Evolutionary conservation across 2,797 vertebrate species (phyloP), one percentile per base, ranked within the genome.

Genomic region (Erithacus rubecula): DNA sequence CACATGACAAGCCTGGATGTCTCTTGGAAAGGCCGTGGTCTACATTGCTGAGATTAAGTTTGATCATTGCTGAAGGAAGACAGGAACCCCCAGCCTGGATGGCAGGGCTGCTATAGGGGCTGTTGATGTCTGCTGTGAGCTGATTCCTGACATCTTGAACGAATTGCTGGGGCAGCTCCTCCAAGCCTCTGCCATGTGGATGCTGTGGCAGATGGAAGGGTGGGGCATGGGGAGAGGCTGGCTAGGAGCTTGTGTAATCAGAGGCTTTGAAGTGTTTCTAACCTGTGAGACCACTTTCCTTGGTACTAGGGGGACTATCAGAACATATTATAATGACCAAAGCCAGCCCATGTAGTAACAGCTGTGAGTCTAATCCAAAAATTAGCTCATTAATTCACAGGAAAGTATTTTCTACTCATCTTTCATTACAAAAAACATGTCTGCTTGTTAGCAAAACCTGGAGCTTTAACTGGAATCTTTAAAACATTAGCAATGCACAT

Each of bases 61-160:
- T 95, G 97, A 95, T 85, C 87, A 41, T 68, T 90, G 63, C 91
- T 94, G 93, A 92, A 89, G 95, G 92, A 95, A 95, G 79, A 18
- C 87, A 96, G 95, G 82, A 95, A 85, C 47, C 39, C 76, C 43
- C 44, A 58, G 59, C 53, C 75, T 90, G 94, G 82, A 89, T 46
- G 56, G 92, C 83, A 68, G 80, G 82, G 83, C 82, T 92, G 77
- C 58, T 72, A 71, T 47, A 67, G 89, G 34, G 95, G 96, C 92
- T 96, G 96, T 95, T 96, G 94, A 82, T 92, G 97, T 77, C 88
- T 90, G 95, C 90, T 91, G 94, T 96, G 96, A 94, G 97, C 97
- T 98, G 98, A 98, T 98, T 98, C 97, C 97, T 97, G 97, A 97
- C 98, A 98, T 98, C 98, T 98, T 98, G 98, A 98, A 98, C 67